Evolutionary conservation across 2,888 invertebrate species (phyloP).

Genomic region (Cosmorhoe ocellata): DNA sequence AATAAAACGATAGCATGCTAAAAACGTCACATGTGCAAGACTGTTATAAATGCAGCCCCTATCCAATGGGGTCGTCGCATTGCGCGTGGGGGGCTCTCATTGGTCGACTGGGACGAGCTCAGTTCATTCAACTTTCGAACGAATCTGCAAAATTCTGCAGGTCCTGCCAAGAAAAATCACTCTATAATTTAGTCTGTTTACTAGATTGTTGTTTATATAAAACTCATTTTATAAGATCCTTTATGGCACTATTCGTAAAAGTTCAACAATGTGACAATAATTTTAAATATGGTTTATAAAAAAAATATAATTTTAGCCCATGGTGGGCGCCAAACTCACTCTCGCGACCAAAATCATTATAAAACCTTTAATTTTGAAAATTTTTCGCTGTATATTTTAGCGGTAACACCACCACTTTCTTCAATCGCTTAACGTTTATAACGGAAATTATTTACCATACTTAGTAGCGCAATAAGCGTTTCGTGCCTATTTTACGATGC

Average conservation of each 20-base stretch:
- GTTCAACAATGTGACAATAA: too few relatives aligned
- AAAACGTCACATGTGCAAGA: conserved; percentile 41
- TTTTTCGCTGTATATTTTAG: conserved; percentile 6
- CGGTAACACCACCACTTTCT: conserved; percentile 14
- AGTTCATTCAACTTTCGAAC: conserved; percentile 66
- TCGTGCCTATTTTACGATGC: conserved; percentile 8
- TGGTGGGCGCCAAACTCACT: conserved; percentile 6
- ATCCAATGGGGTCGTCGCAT: conserved; percentile 71
- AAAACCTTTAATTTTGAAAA: background rate
- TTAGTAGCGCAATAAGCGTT: conserved; percentile 7
- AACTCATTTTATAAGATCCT: conserved; percentile 1
- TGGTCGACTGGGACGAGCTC: conserved; percentile 46
- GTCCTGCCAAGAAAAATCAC: conserved; percentile 47
- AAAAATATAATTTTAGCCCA: background rate
- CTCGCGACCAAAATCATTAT: background rate
- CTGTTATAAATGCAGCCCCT: conserved; percentile 44
- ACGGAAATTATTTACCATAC: conserved; percentile 15
- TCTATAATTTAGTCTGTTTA: conserved; percentile 29
- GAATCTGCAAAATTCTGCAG: conserved; percentile 59
- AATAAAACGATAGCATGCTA: conserved; percentile 37
- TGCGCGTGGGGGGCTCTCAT: conserved; percentile 61
- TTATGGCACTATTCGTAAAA: too few relatives aligned
- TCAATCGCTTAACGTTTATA: conserved; percentile 13
- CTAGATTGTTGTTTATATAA: conserved; percentile 8
- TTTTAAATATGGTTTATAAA: too few relatives aligned